A percentile compares a stretch with the other conserved stretches of the same genome.
These are phyloP conservation scores for Tinea pellionella DNA, from an alignment of 2,888 invertebrate genomes.

Conservation along the genomic window DNA sequence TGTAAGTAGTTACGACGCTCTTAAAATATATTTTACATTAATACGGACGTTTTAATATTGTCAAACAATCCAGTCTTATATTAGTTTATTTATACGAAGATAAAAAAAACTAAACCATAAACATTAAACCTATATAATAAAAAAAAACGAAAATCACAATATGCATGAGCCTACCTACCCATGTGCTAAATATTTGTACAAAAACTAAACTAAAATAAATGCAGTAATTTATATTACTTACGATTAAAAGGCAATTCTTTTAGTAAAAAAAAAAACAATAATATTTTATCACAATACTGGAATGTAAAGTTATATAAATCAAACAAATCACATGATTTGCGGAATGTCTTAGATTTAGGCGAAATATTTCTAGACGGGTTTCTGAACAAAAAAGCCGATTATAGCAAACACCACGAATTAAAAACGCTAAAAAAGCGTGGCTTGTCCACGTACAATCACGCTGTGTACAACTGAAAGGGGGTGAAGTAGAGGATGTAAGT, in stretches of 20 bases:
- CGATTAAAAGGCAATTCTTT: background rate
- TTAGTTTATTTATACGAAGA: background rate
- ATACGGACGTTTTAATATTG: slow-evolving; percentile 6
- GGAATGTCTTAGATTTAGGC: too few species aligned
- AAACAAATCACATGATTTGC: too few species aligned
- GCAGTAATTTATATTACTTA: slow-evolving; percentile 8
- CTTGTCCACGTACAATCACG: too few species aligned
- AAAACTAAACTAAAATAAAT: slow-evolving; percentile 13
- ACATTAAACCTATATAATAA: background rate
- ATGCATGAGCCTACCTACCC: slow-evolving; percentile 35
- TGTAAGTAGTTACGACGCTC: background rate
- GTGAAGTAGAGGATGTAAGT: too few species aligned
- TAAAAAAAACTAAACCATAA: background rate
- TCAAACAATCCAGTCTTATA: slow-evolving; percentile 12
- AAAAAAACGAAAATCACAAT: slow-evolving; percentile 43
- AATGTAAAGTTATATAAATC: background rate
- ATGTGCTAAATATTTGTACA: slow-evolving; percentile 14
- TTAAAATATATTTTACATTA: background rate
- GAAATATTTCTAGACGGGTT: too few species aligned
- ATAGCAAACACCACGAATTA: too few species aligned
- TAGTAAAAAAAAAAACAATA: background rate
- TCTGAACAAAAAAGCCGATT: too few species aligned
- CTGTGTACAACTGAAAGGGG: too few species aligned
- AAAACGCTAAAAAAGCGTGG: too few species aligned
- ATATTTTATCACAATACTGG: background rate